Evolutionary conservation across 1,140 invertebrate species (phyloP), one percentile per base, ranked within the genome.

Genomic region (Atta colombica): DNA sequence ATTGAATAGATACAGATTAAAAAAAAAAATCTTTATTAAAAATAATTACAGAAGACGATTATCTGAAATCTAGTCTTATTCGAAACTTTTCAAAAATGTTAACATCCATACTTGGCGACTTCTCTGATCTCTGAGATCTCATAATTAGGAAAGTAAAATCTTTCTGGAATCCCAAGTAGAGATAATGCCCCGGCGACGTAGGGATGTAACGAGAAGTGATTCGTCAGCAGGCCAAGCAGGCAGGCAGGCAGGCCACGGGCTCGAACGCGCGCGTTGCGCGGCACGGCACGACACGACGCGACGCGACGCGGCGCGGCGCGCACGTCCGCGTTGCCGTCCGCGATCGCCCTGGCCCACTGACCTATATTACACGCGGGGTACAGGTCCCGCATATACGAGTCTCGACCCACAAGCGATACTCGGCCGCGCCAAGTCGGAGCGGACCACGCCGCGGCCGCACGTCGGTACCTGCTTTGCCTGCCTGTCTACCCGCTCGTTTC

Each of bases 281-380:
- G 25, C 25, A 25, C 25, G 25, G 25, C 25, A 25, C 25, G 25
- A 25, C 68, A 86, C 66, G 66, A 66, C 66, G 31, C 72, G 77
- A 28, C 78, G 35, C 87, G 84, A 82, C 85, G 89, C 85, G 88
- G 74, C 65, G 85, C 87, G 87, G 86, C 93, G 94, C 94, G 94
- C 94, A 95, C 94, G 94, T 94, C 94, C 93, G 94, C 92, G 93
- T 94, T 94, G 93, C 93, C 63, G 77, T 81, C 77, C 93, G 92
- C 92, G 93, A 94, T 95, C 93, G 94, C 95, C 94, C 94, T 95
- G 95, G 94, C 95, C 95, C 92, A 95, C 94, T 95, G 94, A 95
- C 95, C 95, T 95, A 95, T 95, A 95, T 95, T 94, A 91, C 92
- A 93, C 92, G 82, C 92, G 92, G 91, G 93, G 80, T 93, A 93